These are phyloP conservation scores for Passer montanus DNA, from an alignment of 2,113 vertebrate species.

Conservation along the genomic window DNA sequence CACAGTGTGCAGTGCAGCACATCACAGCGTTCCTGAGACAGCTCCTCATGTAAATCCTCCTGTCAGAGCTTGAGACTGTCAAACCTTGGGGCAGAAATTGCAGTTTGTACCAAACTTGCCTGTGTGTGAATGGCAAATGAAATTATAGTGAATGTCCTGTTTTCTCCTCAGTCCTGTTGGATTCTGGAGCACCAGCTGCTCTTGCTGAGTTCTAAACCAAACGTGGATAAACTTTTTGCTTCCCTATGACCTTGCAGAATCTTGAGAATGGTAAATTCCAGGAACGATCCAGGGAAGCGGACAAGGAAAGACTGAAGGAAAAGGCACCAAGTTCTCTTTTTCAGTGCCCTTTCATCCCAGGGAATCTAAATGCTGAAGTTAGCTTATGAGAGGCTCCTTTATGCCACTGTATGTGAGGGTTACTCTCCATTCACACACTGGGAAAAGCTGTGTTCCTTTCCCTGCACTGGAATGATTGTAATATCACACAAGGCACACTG, in stretches of 20 bases:
- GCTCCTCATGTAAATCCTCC: neutral
- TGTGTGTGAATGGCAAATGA: neutral
- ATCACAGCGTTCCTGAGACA: neutral
- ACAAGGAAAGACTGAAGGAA: neutral
- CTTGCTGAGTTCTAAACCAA: neutral
- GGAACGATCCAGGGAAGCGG: neutral
- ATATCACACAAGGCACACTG: neutral
- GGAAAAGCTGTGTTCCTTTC: neutral
- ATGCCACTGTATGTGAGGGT: neutral
- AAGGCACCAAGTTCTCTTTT: neutral
- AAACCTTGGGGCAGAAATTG: neutral
- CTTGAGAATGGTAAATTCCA: neutral
- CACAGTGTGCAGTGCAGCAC: neutral
- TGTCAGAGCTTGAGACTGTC: neutral
- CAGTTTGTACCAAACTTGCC: neutral
- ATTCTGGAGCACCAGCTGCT: neutral
- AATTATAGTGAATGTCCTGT: neutral
- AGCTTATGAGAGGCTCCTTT: neutral
- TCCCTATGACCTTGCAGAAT: neutral
- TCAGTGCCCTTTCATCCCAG: neutral
- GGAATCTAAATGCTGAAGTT: neutral
- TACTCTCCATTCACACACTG: rapidly evolving
- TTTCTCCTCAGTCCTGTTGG: neutral
- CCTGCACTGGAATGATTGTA: neutral
- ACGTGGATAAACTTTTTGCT: neutral